Percentiles rank a stretch among this genome's conserved stretches.
phyloP scores from a whole-genome alignment of 2,888 invertebrate genomes.

The Tolmerus cingulatus region DNA sequence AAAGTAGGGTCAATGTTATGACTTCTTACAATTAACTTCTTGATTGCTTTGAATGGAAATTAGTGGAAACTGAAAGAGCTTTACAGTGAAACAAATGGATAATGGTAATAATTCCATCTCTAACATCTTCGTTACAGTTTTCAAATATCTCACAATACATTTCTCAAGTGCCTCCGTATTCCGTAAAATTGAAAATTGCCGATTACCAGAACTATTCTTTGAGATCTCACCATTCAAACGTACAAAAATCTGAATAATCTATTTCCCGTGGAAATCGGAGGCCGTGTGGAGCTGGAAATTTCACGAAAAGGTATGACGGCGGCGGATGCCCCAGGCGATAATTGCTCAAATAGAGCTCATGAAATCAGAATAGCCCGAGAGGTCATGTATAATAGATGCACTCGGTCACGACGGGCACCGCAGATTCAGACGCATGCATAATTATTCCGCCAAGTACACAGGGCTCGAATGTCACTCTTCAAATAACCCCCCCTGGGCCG shows the following conservation, averaged over 20 bases:
- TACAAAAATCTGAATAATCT: neutral
- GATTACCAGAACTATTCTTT: neutral
- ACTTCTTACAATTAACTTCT: neutral
- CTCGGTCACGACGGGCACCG: neutral
- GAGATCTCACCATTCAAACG: neutral
- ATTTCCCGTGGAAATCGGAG: neutral
- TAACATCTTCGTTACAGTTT: neutral
- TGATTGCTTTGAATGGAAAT: neutral
- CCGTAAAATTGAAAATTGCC: neutral
- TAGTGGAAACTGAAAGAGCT: neutral
- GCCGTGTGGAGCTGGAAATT: neutral
- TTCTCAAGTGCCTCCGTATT: neutral
- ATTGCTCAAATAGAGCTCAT: neutral
- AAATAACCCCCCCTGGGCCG: neutral
- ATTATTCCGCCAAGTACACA: neutral
- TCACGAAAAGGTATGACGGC: neutral
- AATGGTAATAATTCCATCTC: neutral
- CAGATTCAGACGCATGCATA: conserved; percentile 11
- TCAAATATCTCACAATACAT: neutral
- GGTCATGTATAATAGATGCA: neutral
- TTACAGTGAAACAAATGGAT: neutral
- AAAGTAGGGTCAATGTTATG: neutral
- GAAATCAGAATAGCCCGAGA: neutral
- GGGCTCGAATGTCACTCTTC: neutral
- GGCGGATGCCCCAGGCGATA: neutral